Base-by-base conservation (phyloP, 2,888 invertebrate species). In the Scaptomyza reducta region DNA sequence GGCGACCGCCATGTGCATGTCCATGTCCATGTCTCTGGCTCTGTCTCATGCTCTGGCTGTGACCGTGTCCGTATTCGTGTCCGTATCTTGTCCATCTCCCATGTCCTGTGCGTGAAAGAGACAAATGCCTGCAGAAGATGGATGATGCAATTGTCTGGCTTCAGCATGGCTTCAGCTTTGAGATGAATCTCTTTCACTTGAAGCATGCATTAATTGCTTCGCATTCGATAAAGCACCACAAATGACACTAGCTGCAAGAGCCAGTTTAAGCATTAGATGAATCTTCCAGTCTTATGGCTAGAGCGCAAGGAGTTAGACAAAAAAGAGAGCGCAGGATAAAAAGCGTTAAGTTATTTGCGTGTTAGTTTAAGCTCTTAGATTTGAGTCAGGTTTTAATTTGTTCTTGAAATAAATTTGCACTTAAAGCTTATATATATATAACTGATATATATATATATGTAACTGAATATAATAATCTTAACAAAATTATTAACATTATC, bases 81-180 rank as follows among this genome's bases (percentile, higher is more conserved):
- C 41, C 47, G 13, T 18, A n/a, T 10, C 10, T 27, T 27, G n/a
- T 7, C 27, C 29, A 13, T 38, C 42, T 42, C n/a, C 14, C 42
- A 14, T 57, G 16, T 51, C 22, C 42, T 54, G 81, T 72, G 82
- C 74, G 82, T 76, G 79, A 85, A 79, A 70, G 79, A 72, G 77
- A 87, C 86, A 85, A 85, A 87, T 86, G 83, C 74, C 81, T 72
- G 67, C 72, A 65, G 55, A 88, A 88, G 83, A 86, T 79, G 69
- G 57, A 84, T 86, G 80, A 62, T 66, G 74, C 77, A 74, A 86
- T 82, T 87, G 86, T 85, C 79, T 83, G 77, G 67, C 63, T 67
- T 61, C 75, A 73, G 58, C 77, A 73, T 73, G 73, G 53, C 68
- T 74, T 74, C 57, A 66, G 64, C 42, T 57, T 38, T 41, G 44